Evolutionary conservation across 2,797 vertebrate genomes (phyloP).

Genomic region (Gadopsis bispinosus): DNA sequence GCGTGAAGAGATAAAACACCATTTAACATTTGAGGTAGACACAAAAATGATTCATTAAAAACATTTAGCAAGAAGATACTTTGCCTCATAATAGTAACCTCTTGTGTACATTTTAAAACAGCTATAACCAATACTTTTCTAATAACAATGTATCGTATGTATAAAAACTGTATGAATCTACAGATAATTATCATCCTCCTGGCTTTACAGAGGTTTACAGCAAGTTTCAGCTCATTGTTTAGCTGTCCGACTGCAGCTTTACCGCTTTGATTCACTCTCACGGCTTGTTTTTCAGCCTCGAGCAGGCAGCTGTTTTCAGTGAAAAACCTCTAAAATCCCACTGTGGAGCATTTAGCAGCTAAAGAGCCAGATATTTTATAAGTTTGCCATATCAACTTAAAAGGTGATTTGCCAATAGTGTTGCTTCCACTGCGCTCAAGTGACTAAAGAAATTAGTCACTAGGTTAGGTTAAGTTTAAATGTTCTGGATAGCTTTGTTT

Average conservation of each 20-base stretch:
- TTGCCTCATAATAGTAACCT: neutral
- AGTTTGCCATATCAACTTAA: neutral
- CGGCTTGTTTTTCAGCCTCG: neutral
- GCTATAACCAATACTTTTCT: neutral
- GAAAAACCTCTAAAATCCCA: neutral
- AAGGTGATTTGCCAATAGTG: neutral
- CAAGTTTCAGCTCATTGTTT: neutral
- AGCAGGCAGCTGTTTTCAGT: neutral
- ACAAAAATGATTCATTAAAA: constrained; percentile 24
- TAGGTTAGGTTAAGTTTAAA: neutral
- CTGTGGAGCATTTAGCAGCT: neutral
- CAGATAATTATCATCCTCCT: neutral
- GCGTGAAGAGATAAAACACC: constrained; percentile 42
- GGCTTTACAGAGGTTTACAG: neutral
- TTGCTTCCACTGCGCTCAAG: neutral
- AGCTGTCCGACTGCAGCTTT: neutral
- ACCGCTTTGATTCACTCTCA: neutral
- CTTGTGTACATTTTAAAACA: neutral
- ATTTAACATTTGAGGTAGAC: constrained; percentile 29
- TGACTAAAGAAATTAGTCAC: neutral
- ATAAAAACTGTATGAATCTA: neutral
- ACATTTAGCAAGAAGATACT: neutral
- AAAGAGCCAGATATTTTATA: neutral
- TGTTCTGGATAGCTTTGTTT: neutral
- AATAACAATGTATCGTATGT: neutral